Percentiles rank a stretch among this genome's conserved stretches.
phyloP scores from a whole-genome alignment of 1,140 invertebrate species.

The Musca domestica region DNA sequence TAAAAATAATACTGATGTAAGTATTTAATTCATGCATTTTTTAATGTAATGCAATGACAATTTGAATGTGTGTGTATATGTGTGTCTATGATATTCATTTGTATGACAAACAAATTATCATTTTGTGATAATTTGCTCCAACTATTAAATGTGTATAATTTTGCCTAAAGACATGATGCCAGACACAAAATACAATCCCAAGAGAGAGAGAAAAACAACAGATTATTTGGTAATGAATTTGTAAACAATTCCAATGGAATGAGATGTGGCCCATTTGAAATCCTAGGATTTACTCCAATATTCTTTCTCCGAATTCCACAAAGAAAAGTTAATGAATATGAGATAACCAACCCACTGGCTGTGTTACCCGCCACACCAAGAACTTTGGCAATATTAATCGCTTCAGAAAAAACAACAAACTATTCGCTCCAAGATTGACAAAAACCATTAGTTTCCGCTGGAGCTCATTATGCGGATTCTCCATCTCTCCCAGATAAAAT shows the following conservation, averaged over 20 bases:
- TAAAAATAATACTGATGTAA: no score
- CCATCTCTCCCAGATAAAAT: no score
- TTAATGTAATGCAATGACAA: no score
- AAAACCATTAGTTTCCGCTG: no score
- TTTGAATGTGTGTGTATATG: no score
- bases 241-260: slow-evolving; percentile 2
- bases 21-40: no score
- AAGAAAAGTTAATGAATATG: neutral
- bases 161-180: neutral
- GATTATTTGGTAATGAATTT: slow-evolving; percentile 21
- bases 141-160: neutral
- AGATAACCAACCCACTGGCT: neutral
- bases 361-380: no score
- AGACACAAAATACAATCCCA: neutral
- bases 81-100: neutral
- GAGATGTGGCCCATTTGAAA: neutral
- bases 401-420: no score
- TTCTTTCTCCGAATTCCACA: neutral
- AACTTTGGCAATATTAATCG: no score
- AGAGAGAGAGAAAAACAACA: neutral
- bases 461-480: no score
- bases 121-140: slow-evolving; percentile 10
- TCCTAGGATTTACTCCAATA: neutral
- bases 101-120: slow-evolving; percentile 20
- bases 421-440: no score